Evolutionary conservation across 2,888 invertebrate species (phyloP).

Genomic region (Vanessa cardui): DNA sequence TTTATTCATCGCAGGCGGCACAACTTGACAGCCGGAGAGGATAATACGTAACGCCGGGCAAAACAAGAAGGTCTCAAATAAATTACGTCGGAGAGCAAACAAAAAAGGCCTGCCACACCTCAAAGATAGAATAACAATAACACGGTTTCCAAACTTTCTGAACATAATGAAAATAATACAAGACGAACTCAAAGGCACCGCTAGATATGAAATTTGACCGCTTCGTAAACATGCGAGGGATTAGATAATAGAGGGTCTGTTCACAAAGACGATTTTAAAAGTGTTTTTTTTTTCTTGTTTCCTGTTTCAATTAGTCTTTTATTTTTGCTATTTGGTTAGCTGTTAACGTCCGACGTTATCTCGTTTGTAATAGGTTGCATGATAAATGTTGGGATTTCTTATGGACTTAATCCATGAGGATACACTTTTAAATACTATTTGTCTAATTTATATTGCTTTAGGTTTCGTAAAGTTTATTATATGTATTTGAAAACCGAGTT

Average conservation of each 20-base stretch:
- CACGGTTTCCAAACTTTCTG: conserved; percentile 54
- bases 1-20: conserved; percentile 53
- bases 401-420: conserved; percentile 29
- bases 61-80: conserved; percentile 64
- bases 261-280: conserved; percentile 37
- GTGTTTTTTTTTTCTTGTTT: conserved; percentile 42
- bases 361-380: conserved; percentile 30
- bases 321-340: conserved; percentile 43
- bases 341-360: conserved; percentile 38
- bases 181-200: conserved; percentile 46
- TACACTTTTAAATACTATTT: conserved; percentile 24
- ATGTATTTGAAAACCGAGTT: too few species aligned
- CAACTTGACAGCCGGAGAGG: conserved; percentile 55
- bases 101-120: conserved; percentile 65
- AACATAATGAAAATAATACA: conserved; percentile 63
- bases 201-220: conserved; percentile 60
- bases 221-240: conserved; percentile 52
- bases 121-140: conserved; percentile 74
- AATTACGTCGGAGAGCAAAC: conserved; percentile 61
- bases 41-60: conserved; percentile 59
- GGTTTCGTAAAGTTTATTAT: too few species aligned
- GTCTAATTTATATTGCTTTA: conserved; percentile 27
- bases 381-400: conserved; percentile 14
- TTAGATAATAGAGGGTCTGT: conserved; percentile 48
- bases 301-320: conserved; percentile 48